Evolutionary conservation across 2,113 vertebrate genomes (phyloP), one percentile per base, ranked within the genome.

Genomic region (Semicossyphus pulcher): DNA sequence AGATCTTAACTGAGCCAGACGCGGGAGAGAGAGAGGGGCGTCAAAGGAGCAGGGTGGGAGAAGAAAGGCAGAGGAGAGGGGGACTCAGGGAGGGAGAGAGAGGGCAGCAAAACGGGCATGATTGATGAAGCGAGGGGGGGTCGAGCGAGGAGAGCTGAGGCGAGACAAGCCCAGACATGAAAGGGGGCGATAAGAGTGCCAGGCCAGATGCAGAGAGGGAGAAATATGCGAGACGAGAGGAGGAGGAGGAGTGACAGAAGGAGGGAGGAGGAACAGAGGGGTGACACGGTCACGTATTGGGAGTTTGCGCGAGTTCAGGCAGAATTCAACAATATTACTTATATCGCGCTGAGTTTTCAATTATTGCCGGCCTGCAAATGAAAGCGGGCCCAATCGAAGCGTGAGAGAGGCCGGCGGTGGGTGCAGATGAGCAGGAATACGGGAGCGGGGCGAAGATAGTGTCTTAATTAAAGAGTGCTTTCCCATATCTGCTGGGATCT

Each of bases 391-490:
- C 72, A 73, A 78, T 82, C 34, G 44, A 83, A 76, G 83, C 37
- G 29, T 25, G 75, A 75, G 65, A 75, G 76, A 64, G 49, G 65
- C 47, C 5, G 39, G 36, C 49, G 23, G 37, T 23, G 64, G 26
- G 62, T 25, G 72, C 31, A 39, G 78, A 71, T 72, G 81, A 76
- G 67, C 45, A 72, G 77, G 66, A 71, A 49, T 45, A 39, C 44
- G 65, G 52, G 20, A 66, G 70, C 23, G 5, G 61, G 0, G 32
- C 65, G 23, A 54, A 84, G 89, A 89, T 84, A 86, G 64, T 18
- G 71, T 81, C 85, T 89, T 92, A 89, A 92, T 92, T 89, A 91
- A 80, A 86, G 74, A 82, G 65, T 58, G 64, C 52, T 80, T 76
- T 71, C 45, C 66, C 39, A 37, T 90, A 89, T 90, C 90, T 71